Base-by-base conservation (phyloP, 1,140 invertebrate genomes). In the Lordiphosa clarofinis region DNA sequence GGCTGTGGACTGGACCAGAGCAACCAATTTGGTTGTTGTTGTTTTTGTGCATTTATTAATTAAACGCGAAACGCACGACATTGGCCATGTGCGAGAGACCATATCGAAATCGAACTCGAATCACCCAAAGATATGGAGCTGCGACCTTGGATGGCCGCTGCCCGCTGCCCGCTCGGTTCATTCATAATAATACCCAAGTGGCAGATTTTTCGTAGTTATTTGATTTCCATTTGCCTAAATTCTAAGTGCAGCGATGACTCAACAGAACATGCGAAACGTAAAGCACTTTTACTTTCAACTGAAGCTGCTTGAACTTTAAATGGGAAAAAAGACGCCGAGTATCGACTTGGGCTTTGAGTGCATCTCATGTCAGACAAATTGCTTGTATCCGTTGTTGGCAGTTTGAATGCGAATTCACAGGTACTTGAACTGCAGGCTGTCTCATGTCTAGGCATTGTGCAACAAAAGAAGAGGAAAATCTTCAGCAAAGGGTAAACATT, bases 241-340 rank as follows among this genome's bases (percentile, higher is more conserved):
- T 28, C 24, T 28, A 28, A 28, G 24, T 28, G 24, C 24, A 28
- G 24, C 54, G 35, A 65, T 79, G 75, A 79, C 66, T 81, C 72
- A 70, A 57, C 75, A 74, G 42, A 74, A 70, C 47, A 21, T 37
- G 15, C 15, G 15, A 15, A 15, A 15, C 15, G 28, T 13, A 12
- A 56, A 35, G 44, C 42, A 81, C 75, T 81, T 81, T 81, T 81
- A 82, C 75, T 81, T 81, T 82, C 57, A 47, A 46, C 55, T 49
- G 24, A 42, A 43, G 38, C 35, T 9, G 57, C 59, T 57, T 60
- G 66, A 74, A 79, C 65, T 66, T 57, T 62, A 55, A 57, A 43
- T 28, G 6, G 6, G 24, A 3, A 33, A 42, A 42, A 28, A 47
- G 35, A 21, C 13, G 48, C 38, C 24, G 6, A 28, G 24, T 7